Percentiles rank a stretch among this genome's conserved stretches.
Evolutionary conservation across 2,888 invertebrate genomes (phyloP).

Genomic region (Cheilosia vernalis): DNA sequence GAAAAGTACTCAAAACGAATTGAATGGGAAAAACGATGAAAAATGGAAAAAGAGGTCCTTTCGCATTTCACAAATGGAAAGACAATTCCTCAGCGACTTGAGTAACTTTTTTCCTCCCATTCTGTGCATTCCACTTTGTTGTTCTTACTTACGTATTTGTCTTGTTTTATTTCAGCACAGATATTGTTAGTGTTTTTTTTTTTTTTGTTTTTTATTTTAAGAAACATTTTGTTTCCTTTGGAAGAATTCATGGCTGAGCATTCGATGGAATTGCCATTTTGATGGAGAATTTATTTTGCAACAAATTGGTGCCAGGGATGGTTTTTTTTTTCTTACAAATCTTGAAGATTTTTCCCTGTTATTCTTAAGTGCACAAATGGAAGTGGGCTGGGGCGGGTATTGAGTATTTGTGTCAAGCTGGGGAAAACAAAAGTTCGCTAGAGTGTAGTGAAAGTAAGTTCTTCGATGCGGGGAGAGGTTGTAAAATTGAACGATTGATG

Average conservation of each 20-base stretch:
- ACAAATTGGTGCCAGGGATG: constrained; percentile 50
- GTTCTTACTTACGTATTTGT: constrained; percentile 19
- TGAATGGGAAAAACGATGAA: constrained; percentile 47
- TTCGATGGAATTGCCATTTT: constrained; percentile 65
- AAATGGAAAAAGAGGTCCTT: constrained; percentile 46
- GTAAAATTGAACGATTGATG: neutral
- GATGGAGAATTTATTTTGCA: constrained; percentile 61
- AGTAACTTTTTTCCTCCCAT: constrained; percentile 39
- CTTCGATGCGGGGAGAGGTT: neutral
- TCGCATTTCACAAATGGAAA: constrained; percentile 63
- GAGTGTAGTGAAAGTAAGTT: constrained; percentile 8
- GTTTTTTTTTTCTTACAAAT: constrained; percentile 2
- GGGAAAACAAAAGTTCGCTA: constrained; percentile 14
- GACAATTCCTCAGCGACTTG: constrained; percentile 63
- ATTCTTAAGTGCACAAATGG: constrained; percentile 41
- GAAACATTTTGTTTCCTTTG: constrained; percentile 34
- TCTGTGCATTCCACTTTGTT: neutral
- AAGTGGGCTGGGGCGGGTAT: neutral
- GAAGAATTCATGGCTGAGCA: constrained; percentile 60
- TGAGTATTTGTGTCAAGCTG: constrained; percentile 23
- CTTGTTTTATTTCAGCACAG: constrained; percentile 24
- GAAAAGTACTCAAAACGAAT: constrained; percentile 39
- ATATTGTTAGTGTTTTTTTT: constrained; percentile 29
- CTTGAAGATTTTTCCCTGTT: neutral
- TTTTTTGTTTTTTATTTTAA: neutral